Evolutionary conservation across 2,888 invertebrate species (phyloP).

Genomic region (Xiphydria camelus): DNA sequence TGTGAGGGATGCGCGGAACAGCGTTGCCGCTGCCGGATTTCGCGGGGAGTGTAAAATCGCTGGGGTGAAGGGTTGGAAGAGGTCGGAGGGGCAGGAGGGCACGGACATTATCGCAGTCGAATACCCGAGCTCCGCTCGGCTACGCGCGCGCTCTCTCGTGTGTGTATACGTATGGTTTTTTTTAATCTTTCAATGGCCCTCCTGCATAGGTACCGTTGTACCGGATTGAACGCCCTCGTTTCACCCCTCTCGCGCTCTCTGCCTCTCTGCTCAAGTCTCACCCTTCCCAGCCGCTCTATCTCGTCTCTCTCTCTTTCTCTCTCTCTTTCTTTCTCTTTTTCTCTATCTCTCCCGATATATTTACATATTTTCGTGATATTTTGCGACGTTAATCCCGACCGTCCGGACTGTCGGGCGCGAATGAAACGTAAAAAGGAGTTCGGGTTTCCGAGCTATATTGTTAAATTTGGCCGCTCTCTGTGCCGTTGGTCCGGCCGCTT

Average conservation of each 20-base stretch:
- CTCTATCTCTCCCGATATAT: conserved; percentile 41
- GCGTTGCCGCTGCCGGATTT: too few relatives aligned
- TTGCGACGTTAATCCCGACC: conserved; percentile 44
- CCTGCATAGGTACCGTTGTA: conserved; percentile 14
- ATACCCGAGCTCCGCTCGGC: conserved; percentile 19
- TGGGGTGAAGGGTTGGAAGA: too few relatives aligned
- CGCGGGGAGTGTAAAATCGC: too few relatives aligned
- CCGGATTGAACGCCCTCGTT: neutral
- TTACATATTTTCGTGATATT: conserved; percentile 51
- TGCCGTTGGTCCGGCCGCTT: too few relatives aligned
- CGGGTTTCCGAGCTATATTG: too few relatives aligned
- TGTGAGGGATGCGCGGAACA: too few relatives aligned
- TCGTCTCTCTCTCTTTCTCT: neutral
- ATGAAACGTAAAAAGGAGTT: conserved; percentile 36
- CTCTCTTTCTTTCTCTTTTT: conserved; percentile 18
- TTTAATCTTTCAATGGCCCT: conserved; percentile 46
- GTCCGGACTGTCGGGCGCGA: neutral
- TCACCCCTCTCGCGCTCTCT: neutral
- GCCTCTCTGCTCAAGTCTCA: neutral
- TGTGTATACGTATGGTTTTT: conserved; percentile 15
- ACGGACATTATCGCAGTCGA: conserved; percentile 36
- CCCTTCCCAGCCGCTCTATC: conserved; percentile 1
- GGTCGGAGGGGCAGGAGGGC: too few relatives aligned
- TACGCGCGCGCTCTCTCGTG: neutral
- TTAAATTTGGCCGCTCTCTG: too few relatives aligned